phyloP scores from a whole-genome alignment of 2,797 vertebrate genomes.

The Halcyon chelicuti region DNA sequence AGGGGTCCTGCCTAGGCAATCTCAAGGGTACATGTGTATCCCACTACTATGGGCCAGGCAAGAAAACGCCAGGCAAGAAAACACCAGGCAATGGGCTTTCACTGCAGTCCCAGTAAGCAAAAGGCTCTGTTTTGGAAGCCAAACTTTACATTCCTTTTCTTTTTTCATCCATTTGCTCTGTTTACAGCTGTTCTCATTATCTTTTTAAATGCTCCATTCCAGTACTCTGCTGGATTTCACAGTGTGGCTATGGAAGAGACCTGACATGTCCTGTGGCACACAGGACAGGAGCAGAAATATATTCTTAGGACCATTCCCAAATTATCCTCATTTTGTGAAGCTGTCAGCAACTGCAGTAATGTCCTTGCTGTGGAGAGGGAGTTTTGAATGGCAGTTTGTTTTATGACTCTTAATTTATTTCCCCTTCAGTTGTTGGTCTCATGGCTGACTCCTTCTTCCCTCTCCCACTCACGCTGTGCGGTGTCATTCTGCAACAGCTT shows the following conservation, averaged over 20 bases:
- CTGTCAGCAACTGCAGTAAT: background rate
- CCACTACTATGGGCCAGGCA: background rate
- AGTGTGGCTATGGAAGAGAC: background rate
- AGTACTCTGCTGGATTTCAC: background rate
- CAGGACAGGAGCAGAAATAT: background rate
- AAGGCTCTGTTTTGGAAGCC: background rate
- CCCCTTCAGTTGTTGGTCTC: constrained; percentile 16
- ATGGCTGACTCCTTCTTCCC: constrained; percentile 15
- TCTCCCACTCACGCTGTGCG: background rate
- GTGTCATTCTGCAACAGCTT: constrained; percentile 28
- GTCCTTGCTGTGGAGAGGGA: background rate
- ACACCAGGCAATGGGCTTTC: background rate
- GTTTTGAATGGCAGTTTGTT: constrained; percentile 50
- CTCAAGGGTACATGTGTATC: background rate
- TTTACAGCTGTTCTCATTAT: background rate
- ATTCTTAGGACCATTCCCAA: background rate
- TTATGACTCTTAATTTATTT: constrained; percentile 60
- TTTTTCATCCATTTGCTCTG: background rate
- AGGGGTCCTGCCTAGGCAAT: background rate
- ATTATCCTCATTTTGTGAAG: constrained; percentile 13
- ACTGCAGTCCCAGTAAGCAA: background rate
- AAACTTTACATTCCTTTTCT: background rate
- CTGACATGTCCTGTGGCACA: background rate
- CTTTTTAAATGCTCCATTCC: background rate
- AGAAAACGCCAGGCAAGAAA: background rate